These are phyloP conservation scores for Stenolophus ochropezus DNA, from an alignment of 2,888 invertebrate species.

Conservation along the genomic window DNA sequence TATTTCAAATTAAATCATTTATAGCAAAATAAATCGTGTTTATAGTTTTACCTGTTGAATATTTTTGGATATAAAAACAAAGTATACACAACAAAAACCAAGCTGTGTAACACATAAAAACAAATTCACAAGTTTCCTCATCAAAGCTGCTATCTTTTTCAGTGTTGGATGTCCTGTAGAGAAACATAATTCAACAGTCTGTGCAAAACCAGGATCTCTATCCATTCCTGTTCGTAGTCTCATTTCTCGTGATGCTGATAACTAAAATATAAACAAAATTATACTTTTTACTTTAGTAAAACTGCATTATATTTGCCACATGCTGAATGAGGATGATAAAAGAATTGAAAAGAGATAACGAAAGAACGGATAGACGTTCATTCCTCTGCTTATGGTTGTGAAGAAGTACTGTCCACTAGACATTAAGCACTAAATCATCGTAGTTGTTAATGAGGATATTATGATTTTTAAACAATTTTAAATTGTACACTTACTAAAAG, in stretches of 20 bases:
- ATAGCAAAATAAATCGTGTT: constrained; percentile 21
- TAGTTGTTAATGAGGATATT: constrained; percentile 46
- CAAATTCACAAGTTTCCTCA: constrained; percentile 85
- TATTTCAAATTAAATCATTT: background rate
- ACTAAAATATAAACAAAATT: constrained; percentile 71
- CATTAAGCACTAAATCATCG: no score
- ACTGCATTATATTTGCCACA: no score
- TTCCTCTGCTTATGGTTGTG: no score
- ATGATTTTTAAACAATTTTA: background rate
- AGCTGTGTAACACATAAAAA: constrained; percentile 97
- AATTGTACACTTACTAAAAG: constrained; percentile 80
- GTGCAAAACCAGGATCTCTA: constrained; percentile 83
- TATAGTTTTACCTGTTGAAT: constrained; percentile 80
- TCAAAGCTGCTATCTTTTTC: constrained; percentile 78
- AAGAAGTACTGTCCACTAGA: no score
- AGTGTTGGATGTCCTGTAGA: constrained; percentile 81
- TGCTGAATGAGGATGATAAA: no score
- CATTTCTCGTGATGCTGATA: constrained; percentile 83
- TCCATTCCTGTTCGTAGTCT: constrained; percentile 76
- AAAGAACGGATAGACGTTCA: no score
- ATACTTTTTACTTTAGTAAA: background rate
- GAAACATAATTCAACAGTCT: constrained; percentile 89
- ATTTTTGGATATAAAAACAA: constrained; percentile 94
- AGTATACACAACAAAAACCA: constrained; percentile 98
- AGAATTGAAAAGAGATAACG: no score